Percentiles rank a stretch among this genome's conserved stretches.
Evolutionary conservation across 2,888 invertebrate species (phyloP).

Genomic region (Volucella bombylans): DNA sequence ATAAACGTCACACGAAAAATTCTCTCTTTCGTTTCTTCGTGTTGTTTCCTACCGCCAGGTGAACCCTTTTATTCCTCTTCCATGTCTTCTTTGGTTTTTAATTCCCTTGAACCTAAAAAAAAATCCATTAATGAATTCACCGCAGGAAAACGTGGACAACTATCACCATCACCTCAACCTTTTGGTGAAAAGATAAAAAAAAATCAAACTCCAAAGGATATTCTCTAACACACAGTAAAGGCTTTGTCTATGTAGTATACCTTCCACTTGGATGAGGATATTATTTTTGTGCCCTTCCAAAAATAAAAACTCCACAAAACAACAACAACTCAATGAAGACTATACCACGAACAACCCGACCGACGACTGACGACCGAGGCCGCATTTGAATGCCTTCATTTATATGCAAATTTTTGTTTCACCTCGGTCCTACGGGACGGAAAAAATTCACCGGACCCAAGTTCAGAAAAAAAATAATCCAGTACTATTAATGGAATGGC

Average conservation of each 20-base stretch:
- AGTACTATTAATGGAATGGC: slow-evolving; percentile 55
- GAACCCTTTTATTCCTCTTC: slow-evolving; percentile 53
- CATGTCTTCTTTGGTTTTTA: slow-evolving; percentile 61
- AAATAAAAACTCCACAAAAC: slow-evolving; percentile 33
- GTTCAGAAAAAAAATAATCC: slow-evolving; percentile 41
- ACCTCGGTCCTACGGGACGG: slow-evolving; percentile 69
- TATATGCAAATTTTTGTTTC: slow-evolving; percentile 81
- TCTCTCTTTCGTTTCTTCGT: slow-evolving; percentile 32
- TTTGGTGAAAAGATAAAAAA: slow-evolving; percentile 33
- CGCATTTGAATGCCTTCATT: slow-evolving; percentile 78
- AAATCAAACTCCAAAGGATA: slow-evolving; percentile 25
- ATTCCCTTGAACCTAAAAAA: slow-evolving; percentile 53
- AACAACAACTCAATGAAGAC: slow-evolving; percentile 37
- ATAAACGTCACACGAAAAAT: slow-evolving; percentile 63
- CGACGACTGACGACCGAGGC: slow-evolving; percentile 49
- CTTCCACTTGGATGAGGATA: slow-evolving; percentile 64
- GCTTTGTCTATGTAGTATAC: slow-evolving; percentile 30
- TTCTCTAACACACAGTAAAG: slow-evolving; percentile 30
- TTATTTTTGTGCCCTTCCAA: slow-evolving; percentile 57
- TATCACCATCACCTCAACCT: slow-evolving; percentile 48
- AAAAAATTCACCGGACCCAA: slow-evolving; percentile 46
- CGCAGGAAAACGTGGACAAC: slow-evolving; percentile 64
- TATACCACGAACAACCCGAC: background rate
- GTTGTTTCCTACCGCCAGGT: slow-evolving; percentile 14
- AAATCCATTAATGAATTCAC: slow-evolving; percentile 70